phyloP scores from a whole-genome alignment of 2,888 invertebrate genomes.

The Tuberolachnus salignus region DNA sequence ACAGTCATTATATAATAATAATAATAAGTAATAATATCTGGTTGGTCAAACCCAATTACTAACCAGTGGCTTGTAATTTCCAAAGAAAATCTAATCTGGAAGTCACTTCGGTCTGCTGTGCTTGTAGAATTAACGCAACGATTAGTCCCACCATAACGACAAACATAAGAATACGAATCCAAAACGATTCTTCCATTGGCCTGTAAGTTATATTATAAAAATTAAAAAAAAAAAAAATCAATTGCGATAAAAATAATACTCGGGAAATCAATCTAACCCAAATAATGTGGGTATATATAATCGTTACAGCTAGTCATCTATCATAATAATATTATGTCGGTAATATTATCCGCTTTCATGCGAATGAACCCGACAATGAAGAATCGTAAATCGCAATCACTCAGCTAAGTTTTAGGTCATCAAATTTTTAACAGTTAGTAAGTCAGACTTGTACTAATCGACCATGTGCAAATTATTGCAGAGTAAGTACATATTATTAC shows the following conservation, averaged over 20 bases:
- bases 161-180: conserved; percentile 61
- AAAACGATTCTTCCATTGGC: conserved; percentile 49
- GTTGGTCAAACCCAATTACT: conserved; percentile 27
- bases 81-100: conserved; percentile 94
- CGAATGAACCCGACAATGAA: not conserved
- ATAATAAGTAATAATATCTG: not conserved
- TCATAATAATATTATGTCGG: not conserved
- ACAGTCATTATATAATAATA: not conserved
- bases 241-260: not conserved
- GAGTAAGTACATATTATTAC: too few relatives aligned
- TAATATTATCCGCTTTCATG: not conserved
- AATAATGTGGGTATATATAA: not conserved
- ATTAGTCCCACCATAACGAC: conserved; percentile 77
- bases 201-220: not conserved
- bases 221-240: too few relatives aligned
- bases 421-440: not conserved
- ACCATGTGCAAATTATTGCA: not conserved
- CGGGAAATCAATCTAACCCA: too few relatives aligned
- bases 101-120: conserved; percentile 93
- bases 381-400: not conserved
- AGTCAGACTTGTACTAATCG: not conserved
- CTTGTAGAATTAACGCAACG: conserved; percentile 84
- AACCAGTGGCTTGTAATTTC: conserved; percentile 92
- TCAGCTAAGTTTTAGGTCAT: too few relatives aligned
- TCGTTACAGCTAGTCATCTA: not conserved